phyloP scores from a whole-genome alignment of 2,797 vertebrate genomes.

The Stomatorhinus walkeri region DNA sequence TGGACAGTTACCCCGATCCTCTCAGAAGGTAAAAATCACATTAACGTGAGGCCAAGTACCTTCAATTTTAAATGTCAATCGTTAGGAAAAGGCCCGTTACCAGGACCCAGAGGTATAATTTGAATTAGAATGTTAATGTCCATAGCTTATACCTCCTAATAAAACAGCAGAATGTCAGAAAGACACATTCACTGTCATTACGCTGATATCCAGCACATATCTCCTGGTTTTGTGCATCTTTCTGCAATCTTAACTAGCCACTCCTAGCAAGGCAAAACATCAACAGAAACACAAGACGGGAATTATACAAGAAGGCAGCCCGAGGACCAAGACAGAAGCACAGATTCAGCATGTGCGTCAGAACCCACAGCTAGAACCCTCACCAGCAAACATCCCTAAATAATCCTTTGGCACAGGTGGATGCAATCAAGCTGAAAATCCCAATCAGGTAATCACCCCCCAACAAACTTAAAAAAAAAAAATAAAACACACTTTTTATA shows the following conservation, averaged over 20 bases:
- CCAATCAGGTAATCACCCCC: neutral
- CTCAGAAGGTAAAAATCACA: neutral
- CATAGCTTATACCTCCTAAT: neutral
- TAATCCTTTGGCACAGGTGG: neutral
- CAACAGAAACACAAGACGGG: neutral
- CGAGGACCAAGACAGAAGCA: neutral
- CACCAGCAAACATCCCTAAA: neutral
- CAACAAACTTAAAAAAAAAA: neutral
- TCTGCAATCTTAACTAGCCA: neutral
- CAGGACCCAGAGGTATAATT: neutral
- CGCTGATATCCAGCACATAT: neutral
- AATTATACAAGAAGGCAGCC: neutral
- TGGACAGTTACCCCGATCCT: neutral
- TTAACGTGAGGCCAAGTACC: neutral
- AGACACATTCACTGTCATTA: neutral
- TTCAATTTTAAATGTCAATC: slow-evolving; percentile 2
- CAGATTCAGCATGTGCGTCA: neutral
- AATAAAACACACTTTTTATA: neutral
- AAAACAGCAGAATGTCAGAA: neutral
- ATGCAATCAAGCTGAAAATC: neutral
- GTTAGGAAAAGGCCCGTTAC: neutral
- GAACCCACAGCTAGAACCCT: neutral
- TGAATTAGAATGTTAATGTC: neutral
- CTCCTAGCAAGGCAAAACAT: neutral
- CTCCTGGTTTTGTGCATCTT: neutral